Conservation (phyloP, 2,113 vertebrate species). For the Panthera tigris region DNA sequence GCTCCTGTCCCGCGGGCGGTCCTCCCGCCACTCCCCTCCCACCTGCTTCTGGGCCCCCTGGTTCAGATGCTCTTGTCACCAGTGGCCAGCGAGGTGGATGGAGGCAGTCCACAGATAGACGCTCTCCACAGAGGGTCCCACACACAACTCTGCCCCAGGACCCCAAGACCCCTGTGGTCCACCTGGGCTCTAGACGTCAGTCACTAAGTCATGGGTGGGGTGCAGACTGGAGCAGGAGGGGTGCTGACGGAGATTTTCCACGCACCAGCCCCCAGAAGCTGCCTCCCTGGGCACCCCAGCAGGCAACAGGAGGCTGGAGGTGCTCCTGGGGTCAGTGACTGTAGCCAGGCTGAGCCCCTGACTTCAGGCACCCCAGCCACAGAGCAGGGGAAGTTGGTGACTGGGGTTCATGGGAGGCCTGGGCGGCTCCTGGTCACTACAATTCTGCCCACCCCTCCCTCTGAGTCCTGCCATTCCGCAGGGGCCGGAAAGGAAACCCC, state of each 20-base stretch:
- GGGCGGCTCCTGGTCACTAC: fast-evolving
- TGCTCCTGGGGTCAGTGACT: not conserved
- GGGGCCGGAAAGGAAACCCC: fast-evolving
- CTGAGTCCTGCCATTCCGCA: not conserved
- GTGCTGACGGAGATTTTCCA: not conserved
- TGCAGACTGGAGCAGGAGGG: not conserved
- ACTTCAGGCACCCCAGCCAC: not conserved
- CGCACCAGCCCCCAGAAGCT: not conserved
- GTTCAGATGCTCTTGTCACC: not conserved
- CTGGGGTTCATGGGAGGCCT: fast-evolving
- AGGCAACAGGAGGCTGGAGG: not conserved
- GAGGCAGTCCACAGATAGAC: not conserved
- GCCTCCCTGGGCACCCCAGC: not conserved
- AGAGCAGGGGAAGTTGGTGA: not conserved
- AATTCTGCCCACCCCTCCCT: fast-evolving
- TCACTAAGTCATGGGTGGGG: not conserved
- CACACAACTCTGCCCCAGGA: not conserved
- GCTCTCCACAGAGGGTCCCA: not conserved
- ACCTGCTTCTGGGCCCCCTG: too few relatives aligned
- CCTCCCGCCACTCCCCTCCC: fast-evolving
- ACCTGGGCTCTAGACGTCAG: not conserved
- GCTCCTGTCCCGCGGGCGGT: too few relatives aligned
- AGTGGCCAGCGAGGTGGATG: not conserved
- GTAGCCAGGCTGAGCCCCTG: not conserved
- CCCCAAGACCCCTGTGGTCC: not conserved